Conservation (phyloP, 2,797 vertebrate genomes). For the Esox masquinongy region DNA sequence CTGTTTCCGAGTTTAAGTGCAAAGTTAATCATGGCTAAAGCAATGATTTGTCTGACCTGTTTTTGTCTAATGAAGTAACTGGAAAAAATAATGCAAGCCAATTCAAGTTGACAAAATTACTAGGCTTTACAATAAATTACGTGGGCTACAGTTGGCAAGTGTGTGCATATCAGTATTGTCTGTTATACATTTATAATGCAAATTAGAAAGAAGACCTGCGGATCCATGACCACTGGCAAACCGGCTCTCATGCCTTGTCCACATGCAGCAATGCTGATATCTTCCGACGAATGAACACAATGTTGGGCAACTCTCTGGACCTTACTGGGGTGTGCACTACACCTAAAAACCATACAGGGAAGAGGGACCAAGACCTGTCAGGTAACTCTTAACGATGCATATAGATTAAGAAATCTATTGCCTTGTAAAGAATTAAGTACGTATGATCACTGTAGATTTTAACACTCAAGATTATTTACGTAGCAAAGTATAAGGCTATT, state of each 20-base stretch:
- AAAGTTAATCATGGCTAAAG: too few relatives aligned
- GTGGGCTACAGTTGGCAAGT: not conserved
- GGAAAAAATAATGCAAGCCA: not conserved
- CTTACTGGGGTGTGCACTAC: conserved; percentile 82
- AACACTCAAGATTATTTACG: too few relatives aligned
- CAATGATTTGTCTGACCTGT: not conserved
- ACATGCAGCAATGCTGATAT: conserved; percentile 81
- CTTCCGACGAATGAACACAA: conserved; percentile 81
- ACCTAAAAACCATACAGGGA: conserved; percentile 66
- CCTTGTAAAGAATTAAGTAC: not conserved
- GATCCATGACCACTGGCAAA: conserved; percentile 76
- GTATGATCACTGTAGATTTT: not conserved
- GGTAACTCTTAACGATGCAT: conserved; percentile 57
- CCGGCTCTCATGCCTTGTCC: conserved; percentile 73
- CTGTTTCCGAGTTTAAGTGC: not conserved
- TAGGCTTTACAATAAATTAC: not conserved
- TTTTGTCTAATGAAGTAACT: not conserved
- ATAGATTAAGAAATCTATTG: not conserved
- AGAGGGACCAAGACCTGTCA: conserved; percentile 64
- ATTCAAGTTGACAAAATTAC: not conserved
- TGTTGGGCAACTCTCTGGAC: conserved; percentile 81
- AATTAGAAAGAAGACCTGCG: conserved; percentile 32
- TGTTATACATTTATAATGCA: not conserved
- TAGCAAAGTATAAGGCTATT: too few relatives aligned
- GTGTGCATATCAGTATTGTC: not conserved